These are phyloP conservation scores for Callithrix jacchus DNA, from an alignment of 2,113 vertebrate species.

Conservation along the genomic window DNA sequence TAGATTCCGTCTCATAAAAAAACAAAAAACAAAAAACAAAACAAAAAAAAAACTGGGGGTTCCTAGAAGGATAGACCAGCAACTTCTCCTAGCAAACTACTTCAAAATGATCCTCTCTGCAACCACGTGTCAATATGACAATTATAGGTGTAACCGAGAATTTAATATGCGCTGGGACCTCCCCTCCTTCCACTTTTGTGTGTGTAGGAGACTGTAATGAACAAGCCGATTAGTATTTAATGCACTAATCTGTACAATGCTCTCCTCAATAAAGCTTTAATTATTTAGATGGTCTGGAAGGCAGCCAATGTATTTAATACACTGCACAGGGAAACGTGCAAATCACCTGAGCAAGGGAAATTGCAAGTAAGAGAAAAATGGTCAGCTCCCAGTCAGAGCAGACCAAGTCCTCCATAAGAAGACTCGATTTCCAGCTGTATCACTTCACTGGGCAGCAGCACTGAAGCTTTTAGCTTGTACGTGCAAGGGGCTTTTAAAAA, in stretches of 20 bases:
- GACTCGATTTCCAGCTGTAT: conserved; percentile 3
- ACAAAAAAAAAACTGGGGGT: neutral
- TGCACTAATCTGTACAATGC: conserved; percentile 20
- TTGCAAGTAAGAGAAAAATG: conserved; percentile 54
- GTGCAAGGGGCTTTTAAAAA: conserved; percentile 52
- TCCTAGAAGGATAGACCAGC: neutral
- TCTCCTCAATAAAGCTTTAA: conserved; percentile 57
- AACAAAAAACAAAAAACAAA: neutral
- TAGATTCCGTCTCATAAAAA: neutral
- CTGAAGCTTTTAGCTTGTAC: conserved; percentile 23
- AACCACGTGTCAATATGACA: neutral
- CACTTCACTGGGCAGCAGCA: conserved; percentile 35
- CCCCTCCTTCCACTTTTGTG: neutral
- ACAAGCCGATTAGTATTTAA: conserved; percentile 48
- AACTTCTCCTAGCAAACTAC: neutral
- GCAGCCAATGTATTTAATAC: neutral
- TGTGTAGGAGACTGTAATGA: neutral
- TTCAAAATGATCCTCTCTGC: neutral
- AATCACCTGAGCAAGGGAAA: conserved; percentile 33
- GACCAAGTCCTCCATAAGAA: neutral
- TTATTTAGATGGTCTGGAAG: conserved; percentile 67
- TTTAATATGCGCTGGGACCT: neutral
- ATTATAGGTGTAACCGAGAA: neutral
- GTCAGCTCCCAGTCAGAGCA: neutral
- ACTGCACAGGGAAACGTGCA: neutral